phyloP scores from a whole-genome alignment of 2,797 vertebrate species.

The Lemur catta region DNA sequence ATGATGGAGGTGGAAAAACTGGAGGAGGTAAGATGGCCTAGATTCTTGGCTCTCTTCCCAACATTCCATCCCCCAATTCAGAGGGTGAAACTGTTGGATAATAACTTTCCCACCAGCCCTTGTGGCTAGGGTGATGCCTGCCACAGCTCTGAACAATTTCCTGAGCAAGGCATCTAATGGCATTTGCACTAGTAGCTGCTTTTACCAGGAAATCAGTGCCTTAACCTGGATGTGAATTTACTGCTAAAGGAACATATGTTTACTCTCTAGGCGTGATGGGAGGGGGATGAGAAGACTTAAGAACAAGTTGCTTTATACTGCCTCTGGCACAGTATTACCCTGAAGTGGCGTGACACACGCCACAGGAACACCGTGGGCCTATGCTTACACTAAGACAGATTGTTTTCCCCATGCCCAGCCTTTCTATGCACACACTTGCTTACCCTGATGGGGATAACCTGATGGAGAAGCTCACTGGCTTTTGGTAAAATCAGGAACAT shows the following conservation, averaged over 20 bases:
- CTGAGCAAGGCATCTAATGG: neutral
- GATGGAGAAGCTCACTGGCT: neutral
- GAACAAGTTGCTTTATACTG: neutral
- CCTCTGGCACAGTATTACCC: neutral
- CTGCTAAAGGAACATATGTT: neutral
- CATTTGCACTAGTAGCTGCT: neutral
- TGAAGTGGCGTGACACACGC: neutral
- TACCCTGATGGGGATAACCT: neutral
- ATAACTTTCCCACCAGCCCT: neutral
- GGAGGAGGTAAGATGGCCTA: neutral
- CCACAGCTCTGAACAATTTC: neutral
- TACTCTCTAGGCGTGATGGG: neutral
- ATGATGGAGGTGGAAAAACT: neutral
- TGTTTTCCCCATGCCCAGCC: neutral
- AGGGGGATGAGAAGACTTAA: neutral
- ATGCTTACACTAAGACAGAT: neutral
- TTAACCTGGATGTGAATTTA: neutral
- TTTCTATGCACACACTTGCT: neutral
- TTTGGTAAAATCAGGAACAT: neutral
- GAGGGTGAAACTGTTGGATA: neutral
- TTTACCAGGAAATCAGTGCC: neutral
- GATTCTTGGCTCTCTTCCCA: neutral
- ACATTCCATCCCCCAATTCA: neutral
- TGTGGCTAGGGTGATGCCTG: neutral
- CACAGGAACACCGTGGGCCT: neutral